phyloP scores from a whole-genome alignment of 2,888 invertebrate genomes.

The Heliconius hortense region DNA sequence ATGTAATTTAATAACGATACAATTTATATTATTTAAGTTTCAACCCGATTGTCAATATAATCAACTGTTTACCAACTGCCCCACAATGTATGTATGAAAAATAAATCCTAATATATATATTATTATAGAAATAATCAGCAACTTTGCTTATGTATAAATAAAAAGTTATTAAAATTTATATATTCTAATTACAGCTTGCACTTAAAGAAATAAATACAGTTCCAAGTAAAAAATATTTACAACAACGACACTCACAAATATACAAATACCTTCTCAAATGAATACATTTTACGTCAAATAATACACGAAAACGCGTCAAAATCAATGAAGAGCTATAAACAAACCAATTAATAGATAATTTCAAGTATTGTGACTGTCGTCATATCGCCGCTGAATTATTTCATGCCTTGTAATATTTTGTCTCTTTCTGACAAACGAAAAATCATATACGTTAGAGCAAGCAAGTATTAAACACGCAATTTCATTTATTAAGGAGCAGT shows the following conservation, averaged over 20 bases:
- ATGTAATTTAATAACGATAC: no score
- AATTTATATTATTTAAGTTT: no score
- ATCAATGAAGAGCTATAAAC: conserved; percentile 68
- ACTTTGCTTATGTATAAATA: no score
- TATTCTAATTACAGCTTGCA: conserved; percentile 1
- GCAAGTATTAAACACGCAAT: conserved; percentile 47
- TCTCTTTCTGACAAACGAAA: conserved; percentile 55
- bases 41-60: no score
- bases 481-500: conserved; percentile 60
- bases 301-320: conserved; percentile 57
- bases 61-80: no score
- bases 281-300: conserved; percentile 57
- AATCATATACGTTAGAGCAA: conserved; percentile 36
- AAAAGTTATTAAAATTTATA: background rate
- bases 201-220: background rate
- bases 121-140: no score
- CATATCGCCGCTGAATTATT: conserved; percentile 66
- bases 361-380: conserved; percentile 66
- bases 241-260: conserved; percentile 46
- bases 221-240: conserved; percentile 2
- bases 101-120: no score
- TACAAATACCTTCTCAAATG: conserved; percentile 54
- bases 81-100: no score
- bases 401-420: conserved; percentile 49
- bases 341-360: conserved; percentile 72